These are phyloP conservation scores for Patella depressa DNA, from an alignment of 2,888 invertebrate genomes.

Conservation along the genomic window DNA sequence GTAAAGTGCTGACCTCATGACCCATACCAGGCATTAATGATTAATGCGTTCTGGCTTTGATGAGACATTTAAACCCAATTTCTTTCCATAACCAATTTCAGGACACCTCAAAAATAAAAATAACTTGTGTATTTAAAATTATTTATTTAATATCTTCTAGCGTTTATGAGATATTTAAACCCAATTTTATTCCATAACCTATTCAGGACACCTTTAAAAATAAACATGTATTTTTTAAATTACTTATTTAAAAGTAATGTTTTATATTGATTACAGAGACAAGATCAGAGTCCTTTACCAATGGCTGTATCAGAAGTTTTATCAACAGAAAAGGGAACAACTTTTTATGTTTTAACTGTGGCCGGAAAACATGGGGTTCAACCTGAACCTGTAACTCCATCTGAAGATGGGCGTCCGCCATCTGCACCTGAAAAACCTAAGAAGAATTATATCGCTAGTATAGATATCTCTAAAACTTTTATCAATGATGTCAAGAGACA, in stretches of 20 bases:
- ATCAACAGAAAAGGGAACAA: conserved; percentile 63
- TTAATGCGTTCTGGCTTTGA: background rate
- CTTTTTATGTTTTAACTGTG: conserved; percentile 66
- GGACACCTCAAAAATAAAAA: background rate
- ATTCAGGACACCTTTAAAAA: background rate
- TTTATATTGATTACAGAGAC: background rate
- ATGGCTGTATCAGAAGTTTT: conserved; percentile 60
- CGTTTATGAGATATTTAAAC: background rate
- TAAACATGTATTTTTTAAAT: no score
- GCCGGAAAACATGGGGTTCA: conserved; percentile 57
- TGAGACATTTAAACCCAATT: background rate
- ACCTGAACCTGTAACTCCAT: conserved; percentile 26
- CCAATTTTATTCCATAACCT: background rate
- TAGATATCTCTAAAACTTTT: conserved; percentile 48
- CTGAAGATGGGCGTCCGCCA: conserved; percentile 34
- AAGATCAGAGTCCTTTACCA: conserved; percentile 35
- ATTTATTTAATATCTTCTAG: background rate
- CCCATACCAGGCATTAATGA: no score
- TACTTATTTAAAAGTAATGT: no score
- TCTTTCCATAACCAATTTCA: background rate
- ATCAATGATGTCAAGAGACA: conserved; percentile 55
- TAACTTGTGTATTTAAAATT: background rate
- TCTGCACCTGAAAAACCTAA: background rate
- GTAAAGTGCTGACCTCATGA: no score
- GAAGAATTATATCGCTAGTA: conserved; percentile 44